Conservation (phyloP, 2,113 vertebrate genomes). For the Osmerus eperlanus region DNA sequence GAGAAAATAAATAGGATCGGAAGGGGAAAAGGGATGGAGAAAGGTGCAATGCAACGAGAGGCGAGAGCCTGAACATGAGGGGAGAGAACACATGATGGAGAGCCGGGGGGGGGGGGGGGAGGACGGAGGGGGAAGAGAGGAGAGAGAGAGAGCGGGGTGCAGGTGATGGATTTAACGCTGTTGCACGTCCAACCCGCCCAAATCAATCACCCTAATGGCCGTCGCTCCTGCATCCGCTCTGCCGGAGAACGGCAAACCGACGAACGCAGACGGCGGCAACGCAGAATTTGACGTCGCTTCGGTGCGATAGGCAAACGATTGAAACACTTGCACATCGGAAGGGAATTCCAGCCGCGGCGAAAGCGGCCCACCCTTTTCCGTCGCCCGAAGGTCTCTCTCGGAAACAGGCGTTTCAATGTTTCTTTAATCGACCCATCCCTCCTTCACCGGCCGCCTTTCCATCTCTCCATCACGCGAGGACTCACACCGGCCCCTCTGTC, state of each 20-base stretch:
- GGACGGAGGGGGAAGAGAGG: neutral
- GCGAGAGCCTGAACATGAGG: no score
- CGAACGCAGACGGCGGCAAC: neutral
- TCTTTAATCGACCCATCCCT: no score
- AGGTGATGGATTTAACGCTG: constrained; percentile 37
- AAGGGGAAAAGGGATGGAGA: neutral
- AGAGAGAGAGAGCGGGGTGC: neutral
- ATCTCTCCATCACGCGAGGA: no score
- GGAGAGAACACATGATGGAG: no score
- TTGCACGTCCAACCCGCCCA: constrained; percentile 31
- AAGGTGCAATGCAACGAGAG: no score
- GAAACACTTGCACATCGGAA: neutral
- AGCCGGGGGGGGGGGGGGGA: no score
- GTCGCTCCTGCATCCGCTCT: constrained; percentile 29
- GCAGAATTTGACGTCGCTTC: constrained; percentile 32
- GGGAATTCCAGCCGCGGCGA: no score
- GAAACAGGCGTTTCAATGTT: no score
- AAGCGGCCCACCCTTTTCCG: no score
- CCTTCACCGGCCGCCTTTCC: no score
- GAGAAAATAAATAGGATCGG: neutral
- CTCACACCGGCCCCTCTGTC: no score
- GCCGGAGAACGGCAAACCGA: neutral
- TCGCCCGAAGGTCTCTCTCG: no score
- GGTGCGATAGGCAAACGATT: constrained; percentile 48
- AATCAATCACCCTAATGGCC: constrained; percentile 54